These are phyloP conservation scores for Synergus itoensis DNA, from an alignment of 2,888 invertebrate genomes.

Conservation along the genomic window DNA sequence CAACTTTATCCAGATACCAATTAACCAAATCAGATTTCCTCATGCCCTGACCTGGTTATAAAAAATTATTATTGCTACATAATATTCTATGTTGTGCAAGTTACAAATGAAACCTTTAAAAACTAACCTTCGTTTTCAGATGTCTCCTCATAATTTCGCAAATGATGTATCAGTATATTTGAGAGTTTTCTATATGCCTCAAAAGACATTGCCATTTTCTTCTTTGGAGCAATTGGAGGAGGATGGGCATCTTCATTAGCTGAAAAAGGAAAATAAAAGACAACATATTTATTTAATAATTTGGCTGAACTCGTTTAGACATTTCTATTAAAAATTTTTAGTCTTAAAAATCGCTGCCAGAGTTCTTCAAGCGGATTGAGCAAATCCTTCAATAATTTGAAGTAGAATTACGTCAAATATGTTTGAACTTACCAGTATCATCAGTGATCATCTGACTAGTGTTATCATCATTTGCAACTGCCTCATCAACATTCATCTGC, in stretches of 20 bases:
- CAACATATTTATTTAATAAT: too few species aligned
- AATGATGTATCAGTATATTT: slow-evolving; percentile 93
- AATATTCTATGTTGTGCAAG: background rate
- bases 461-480: slow-evolving; percentile 69
- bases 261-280: background rate
- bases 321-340: too few species aligned
- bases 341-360: too few species aligned
- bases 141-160: slow-evolving; percentile 90
- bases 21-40: slow-evolving; percentile 90
- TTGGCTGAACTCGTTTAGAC: too few species aligned
- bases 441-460: slow-evolving; percentile 47
- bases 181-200: slow-evolving; percentile 96
- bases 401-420: slow-evolving; percentile 35
- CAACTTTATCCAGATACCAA: slow-evolving; percentile 93
- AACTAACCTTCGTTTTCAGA: slow-evolving; percentile 81
- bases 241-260: background rate
- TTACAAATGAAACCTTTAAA: background rate
- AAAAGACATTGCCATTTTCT: slow-evolving; percentile 90
- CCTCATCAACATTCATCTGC: slow-evolving; percentile 77
- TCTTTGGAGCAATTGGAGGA: slow-evolving; percentile 78
- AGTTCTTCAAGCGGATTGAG: too few species aligned
- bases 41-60: slow-evolving; percentile 81
- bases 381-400: slow-evolving; percentile 14
- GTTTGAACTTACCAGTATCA: slow-evolving; percentile 3
- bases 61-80: slow-evolving; percentile 3